Evolutionary conservation across 2,797 vertebrate genomes (phyloP), one percentile per base, ranked within the genome.

Genomic region (Diceros bicornis): DNA sequence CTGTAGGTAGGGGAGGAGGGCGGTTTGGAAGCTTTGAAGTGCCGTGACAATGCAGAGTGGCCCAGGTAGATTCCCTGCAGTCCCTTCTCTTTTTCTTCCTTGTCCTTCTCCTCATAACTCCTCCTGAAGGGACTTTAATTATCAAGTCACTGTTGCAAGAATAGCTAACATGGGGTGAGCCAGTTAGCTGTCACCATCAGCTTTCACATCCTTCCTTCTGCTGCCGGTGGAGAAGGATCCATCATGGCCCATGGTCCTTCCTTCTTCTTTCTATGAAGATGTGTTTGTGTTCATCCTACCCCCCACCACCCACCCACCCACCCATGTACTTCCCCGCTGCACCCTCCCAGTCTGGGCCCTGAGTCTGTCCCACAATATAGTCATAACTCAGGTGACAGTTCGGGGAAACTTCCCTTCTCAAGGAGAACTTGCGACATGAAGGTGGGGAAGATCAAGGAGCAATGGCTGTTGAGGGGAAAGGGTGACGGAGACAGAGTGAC

Each of bases 401-500:
- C 27, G 82, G 68, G 50, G 74, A 86, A 66, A 91, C 96, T 93
- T 92, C 83, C 92, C 74, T 84, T 81, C 93, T 86, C 87, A 59
- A 82, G 94, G 69, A 97, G 96, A 96, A 90, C 89, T 95, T 97
- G 95, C 9, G 27, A 94, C 96, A 92, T 25, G 95, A 97, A 97
- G 96, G 96, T 97, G 78, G 96, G 87, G 89, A 86, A 97, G 97
- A 98, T 98, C 97, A 98, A 98, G 95, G 97, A 97, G 95, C 95
- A n/a, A 2, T 50, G 96, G 92, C 94, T 97, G 98, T 89, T 55
- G 82, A 95, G 92, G 95, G 78, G 90, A 96, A 81, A 96, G 96
- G 96, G 94, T 98, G 97, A 97, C 9, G 59, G 97, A 96, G 89
- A 92, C 93, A 93, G 97, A 96, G 77, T 98, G 98, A 97, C 29